Evolutionary conservation across 2,797 vertebrate species (phyloP).

Genomic region (Monodelphis domestica): DNA sequence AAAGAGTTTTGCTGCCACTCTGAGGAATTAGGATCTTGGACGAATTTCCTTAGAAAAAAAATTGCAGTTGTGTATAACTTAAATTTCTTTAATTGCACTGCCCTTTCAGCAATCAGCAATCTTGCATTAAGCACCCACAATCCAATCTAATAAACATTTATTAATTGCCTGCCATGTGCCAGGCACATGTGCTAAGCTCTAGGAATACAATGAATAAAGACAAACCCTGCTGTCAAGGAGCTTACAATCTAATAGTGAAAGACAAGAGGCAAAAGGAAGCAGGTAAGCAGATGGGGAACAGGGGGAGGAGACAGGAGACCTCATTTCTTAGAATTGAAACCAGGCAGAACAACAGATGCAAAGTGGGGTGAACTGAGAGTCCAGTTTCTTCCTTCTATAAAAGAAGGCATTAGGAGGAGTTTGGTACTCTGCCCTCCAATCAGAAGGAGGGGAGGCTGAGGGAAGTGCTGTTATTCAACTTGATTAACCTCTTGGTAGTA

Average conservation of each 20-base stretch:
- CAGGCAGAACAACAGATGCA: background rate
- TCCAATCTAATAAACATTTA: background rate
- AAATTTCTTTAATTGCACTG: background rate
- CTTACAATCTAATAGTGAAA: background rate
- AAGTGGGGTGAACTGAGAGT: background rate
- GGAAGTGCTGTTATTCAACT: background rate
- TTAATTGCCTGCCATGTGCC: background rate
- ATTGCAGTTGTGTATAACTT: background rate
- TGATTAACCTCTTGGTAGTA: background rate
- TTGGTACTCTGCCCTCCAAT: background rate
- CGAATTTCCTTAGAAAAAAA: background rate
- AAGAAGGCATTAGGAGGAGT: background rate
- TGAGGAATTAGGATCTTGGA: background rate
- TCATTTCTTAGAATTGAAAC: background rate
- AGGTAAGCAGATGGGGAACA: background rate
- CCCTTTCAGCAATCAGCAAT: background rate
- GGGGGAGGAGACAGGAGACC: background rate
- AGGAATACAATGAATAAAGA: background rate
- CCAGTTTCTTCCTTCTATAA: background rate
- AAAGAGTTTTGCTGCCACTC: background rate
- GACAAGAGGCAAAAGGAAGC: background rate
- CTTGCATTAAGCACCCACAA: background rate
- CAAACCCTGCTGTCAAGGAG: background rate
- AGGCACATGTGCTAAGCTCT: background rate
- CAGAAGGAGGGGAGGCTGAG: background rate